Evolutionary conservation across 2,888 invertebrate species (phyloP).

Genomic region (Molorchus minor): DNA sequence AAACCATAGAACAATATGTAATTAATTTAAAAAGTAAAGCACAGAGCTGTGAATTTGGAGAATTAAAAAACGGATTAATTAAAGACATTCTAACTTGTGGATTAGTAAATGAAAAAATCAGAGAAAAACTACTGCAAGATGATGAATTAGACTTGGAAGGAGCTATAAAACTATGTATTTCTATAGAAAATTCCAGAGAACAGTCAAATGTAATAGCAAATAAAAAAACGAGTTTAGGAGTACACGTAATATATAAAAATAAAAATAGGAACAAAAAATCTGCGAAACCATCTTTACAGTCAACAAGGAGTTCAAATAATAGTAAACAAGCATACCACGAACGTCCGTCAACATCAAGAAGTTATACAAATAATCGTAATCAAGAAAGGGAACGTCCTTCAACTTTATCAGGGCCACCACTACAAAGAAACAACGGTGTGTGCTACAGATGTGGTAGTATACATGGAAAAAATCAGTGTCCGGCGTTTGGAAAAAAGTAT

Average conservation of each 20-base stretch:
- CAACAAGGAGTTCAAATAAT: no score
- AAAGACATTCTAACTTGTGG: conserved; percentile 7
- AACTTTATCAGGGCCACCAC: no score
- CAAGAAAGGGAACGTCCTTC: no score
- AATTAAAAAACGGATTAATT: conserved; percentile 4
- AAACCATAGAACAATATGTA: conserved; percentile 8
- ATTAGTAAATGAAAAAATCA: conserved; percentile 5
- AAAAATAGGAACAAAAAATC: no score
- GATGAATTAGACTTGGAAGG: conserved; percentile 3
- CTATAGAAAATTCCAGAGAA: conserved; percentile 8
- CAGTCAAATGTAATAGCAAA: no score
- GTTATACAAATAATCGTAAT: no score
- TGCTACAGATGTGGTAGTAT: conserved; percentile 12
- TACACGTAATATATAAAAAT: no score
- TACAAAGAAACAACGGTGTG: background rate
- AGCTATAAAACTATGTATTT: conserved; percentile 4
- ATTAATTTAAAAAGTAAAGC: conserved; percentile 35
- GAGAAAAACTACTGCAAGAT: conserved; percentile 7
- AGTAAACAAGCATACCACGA: background rate
- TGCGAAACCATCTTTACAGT: no score
- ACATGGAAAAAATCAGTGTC: conserved; percentile 16
- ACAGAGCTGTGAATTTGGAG: background rate
- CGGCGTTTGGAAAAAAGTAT: conserved; percentile 19
- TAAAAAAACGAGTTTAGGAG: background rate
- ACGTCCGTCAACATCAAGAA: background rate